Evolutionary conservation across 2,797 vertebrate genomes (phyloP).

Genomic region (Girardinus metallicus): DNA sequence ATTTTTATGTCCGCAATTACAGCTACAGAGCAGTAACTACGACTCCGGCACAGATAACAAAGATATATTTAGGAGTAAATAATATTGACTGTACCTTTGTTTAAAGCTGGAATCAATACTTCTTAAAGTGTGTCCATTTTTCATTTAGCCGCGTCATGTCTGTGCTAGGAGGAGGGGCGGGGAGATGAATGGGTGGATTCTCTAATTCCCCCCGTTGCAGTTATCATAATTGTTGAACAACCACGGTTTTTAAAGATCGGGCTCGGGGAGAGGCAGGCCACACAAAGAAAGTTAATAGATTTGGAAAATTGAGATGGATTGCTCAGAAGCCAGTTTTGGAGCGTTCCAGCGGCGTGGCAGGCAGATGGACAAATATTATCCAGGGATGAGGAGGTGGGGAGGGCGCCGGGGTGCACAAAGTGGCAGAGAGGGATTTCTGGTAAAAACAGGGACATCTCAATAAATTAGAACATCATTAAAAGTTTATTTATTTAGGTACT

Average conservation of each 20-base stretch:
- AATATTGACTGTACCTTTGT: slow-evolving; percentile 91
- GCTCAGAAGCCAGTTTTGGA: slow-evolving; percentile 72
- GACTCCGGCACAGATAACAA: slow-evolving; percentile 84
- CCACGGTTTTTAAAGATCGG: slow-evolving; percentile 80
- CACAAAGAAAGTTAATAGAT: slow-evolving; percentile 85
- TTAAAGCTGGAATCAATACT: slow-evolving; percentile 89
- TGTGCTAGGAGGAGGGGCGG: slow-evolving; percentile 75
- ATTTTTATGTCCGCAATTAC: slow-evolving; percentile 88
- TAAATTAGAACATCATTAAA: slow-evolving; percentile 7
- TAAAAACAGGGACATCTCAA: slow-evolving; percentile 56
- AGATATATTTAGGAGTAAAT: slow-evolving; percentile 90
- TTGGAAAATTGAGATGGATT: slow-evolving; percentile 85
- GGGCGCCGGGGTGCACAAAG: slow-evolving; percentile 19
- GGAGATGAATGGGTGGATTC: slow-evolving; percentile 84
- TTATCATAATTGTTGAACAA: slow-evolving; percentile 86
- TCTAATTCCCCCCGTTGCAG: slow-evolving; percentile 83
- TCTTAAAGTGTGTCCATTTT: slow-evolving; percentile 89
- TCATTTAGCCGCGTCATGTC: slow-evolving; percentile 87
- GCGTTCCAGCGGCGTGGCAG: slow-evolving; percentile 69
- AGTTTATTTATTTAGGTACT: neutral
- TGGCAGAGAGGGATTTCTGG: slow-evolving; percentile 56
- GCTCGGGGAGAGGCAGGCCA: slow-evolving; percentile 71
- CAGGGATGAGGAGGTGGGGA: slow-evolving; percentile 50
- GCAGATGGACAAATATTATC: slow-evolving; percentile 81
- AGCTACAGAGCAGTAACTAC: slow-evolving; percentile 81